Base-by-base conservation (phyloP, 1,140 invertebrate genomes). In the Holotrichia oblita region DNA sequence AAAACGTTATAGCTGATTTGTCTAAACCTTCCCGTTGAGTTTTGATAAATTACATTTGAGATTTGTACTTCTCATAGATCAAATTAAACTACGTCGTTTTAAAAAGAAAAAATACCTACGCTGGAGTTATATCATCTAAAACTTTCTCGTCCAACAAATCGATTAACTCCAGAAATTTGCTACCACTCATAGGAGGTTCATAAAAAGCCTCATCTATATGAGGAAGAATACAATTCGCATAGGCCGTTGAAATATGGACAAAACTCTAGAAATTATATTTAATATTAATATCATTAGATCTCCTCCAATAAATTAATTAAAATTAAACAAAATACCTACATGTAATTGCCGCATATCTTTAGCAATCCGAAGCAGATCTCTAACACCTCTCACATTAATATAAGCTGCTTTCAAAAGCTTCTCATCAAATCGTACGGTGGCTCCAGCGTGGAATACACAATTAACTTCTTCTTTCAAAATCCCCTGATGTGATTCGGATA, bases 351-450 rank as follows among this genome's bases (percentile, higher is more conserved):
- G 87, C 89, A 94, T 93, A 81, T 92, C 89, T 81, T 91, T 92
- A 17, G 92, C 91, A 20, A 95, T 84, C 27, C 87, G 82, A 9
- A 95, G 82, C 22, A 93, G 84, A 24, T 92, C 90, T 77, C 91
- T 89, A 0, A 92, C 91, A 3, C 91, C 92, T 78, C 90, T 87
- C n/a, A 94, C 91, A 81, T 95, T 95, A 72, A 93, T 93, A 7
- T 89, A 87, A 0, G 93, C 87, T 0, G 93, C 93, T 0, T 90
- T 85, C 80, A 90, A 89, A 7, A 94, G 84, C 41, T 92, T 90
- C 82, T 94, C 93, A 83, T 94, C 92, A 79, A 94, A 93, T 81
- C 90, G 89, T 0, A 94, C 91, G 0, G 92, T 93, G 0, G 93
- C 93, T 0, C 92, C 93, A 0, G 89, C 90, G 79, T 94, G 92